A percentile compares a stretch with the other conserved stretches of the same genome.
These are phyloP conservation scores for Gryllus bimaculatus DNA, from an alignment of 1,140 invertebrate genomes.

Conservation along the genomic window DNA sequence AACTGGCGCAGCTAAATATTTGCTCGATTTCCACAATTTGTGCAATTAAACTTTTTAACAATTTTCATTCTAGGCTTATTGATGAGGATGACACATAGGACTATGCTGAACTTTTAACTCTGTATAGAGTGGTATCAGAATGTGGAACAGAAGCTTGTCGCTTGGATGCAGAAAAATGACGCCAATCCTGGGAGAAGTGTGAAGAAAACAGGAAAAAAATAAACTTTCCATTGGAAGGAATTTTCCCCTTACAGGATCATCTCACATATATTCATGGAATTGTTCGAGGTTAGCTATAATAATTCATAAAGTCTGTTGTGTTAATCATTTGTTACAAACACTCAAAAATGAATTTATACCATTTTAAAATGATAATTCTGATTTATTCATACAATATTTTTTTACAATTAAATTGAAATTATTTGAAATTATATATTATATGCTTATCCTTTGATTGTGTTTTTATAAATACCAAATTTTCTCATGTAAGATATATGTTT, in stretches of 20 bases:
- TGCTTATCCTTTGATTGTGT: not conserved
- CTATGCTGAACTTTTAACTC: constrained; percentile 43
- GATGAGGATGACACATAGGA: constrained; percentile 48
- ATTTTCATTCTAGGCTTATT: constrained; percentile 37
- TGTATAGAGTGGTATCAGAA: constrained; percentile 32
- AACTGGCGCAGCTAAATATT: no score
- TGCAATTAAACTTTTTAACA: no score
- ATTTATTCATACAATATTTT: not conserved
- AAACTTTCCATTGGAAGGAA: constrained; percentile 60
- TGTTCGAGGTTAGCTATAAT: constrained; percentile 35
- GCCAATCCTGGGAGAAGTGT: constrained; percentile 43
- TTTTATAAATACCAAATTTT: not conserved
- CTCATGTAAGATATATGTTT: no score
- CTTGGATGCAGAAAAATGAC: constrained; percentile 52
- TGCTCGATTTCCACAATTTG: no score
- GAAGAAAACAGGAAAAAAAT: constrained; percentile 43
- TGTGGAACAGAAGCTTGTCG: constrained; percentile 44
- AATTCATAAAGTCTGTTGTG: no score
- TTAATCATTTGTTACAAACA: not conserved
- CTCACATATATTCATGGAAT: constrained; percentile 53
- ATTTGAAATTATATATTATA: not conserved
- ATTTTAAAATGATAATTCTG: not conserved
- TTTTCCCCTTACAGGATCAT: constrained; percentile 54
- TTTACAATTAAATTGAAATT: not conserved
- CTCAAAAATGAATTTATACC: not conserved